A percentile compares a stretch with the other conserved stretches of the same genome.
Evolutionary conservation across 2,797 vertebrate species (phyloP).

Genomic region (Coendou prehensilis): DNA sequence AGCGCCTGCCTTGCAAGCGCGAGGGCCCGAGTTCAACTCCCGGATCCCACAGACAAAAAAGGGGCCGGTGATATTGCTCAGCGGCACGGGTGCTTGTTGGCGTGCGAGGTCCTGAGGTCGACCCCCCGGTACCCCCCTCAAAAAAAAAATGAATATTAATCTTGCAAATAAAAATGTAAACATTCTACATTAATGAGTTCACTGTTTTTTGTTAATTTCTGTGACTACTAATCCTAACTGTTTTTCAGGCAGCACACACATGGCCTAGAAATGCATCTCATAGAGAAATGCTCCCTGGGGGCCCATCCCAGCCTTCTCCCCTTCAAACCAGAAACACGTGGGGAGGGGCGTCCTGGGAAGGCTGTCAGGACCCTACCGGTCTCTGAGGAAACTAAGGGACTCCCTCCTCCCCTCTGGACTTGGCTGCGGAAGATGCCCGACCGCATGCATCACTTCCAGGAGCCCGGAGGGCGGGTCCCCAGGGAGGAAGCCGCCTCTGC

Average conservation of each 20-base stretch:
- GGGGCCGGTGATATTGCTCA: no score
- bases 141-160: background rate
- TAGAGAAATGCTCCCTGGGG: background rate
- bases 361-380: background rate
- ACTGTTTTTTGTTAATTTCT: constrained; percentile 6
- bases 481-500: background rate
- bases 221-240: background rate
- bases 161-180: constrained; percentile 41
- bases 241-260: background rate
- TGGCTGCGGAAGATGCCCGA: background rate
- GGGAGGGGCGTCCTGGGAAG: background rate
- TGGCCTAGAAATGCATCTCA: constrained; percentile 47
- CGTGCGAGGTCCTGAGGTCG: no score
- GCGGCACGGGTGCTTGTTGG: no score
- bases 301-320: background rate
- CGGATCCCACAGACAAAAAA: no score
- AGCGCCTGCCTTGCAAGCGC: no score
- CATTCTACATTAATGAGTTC: constrained; percentile 49
- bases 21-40: no score
- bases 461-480: background rate
- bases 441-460: background rate
- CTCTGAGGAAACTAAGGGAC: background rate
- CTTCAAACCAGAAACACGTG: background rate
- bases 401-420: background rate
- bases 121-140: no score